A percentile compares a stretch with the other conserved stretches of the same genome.
Evolutionary conservation across 1,140 invertebrate genomes (phyloP).

Genomic region (Lepidurus couesii): DNA sequence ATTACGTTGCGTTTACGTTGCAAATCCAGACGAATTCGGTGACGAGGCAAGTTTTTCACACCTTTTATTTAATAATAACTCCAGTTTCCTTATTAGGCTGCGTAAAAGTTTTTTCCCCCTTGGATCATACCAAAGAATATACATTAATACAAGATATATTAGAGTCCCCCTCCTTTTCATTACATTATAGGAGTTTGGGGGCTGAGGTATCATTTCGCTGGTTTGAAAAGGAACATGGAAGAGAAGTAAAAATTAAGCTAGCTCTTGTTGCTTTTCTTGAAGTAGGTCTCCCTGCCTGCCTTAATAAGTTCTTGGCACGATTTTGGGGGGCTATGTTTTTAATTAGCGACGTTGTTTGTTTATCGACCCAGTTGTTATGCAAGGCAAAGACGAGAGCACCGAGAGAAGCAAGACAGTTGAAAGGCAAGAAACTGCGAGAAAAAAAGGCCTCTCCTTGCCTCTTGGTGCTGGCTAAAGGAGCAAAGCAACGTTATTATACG

Average conservation of each 20-base stretch:
- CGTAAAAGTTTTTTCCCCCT: neutral
- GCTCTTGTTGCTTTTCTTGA: neutral
- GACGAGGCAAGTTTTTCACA: neutral
- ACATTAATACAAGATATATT: no score
- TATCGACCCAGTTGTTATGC: constrained; percentile 19
- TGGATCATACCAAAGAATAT: no score
- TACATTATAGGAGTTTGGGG: neutral
- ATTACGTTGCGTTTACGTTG: no score
- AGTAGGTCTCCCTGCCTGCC: neutral
- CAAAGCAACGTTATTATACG: neutral
- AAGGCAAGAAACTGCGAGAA: neutral
- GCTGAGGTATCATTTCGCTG: neutral
- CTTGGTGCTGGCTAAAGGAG: neutral
- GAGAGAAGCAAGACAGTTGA: neutral
- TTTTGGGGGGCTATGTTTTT: neutral
- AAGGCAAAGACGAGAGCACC: neutral
- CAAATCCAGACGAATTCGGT: neutral
- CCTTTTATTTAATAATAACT: neutral
- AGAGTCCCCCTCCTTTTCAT: neutral
- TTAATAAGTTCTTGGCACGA: constrained; percentile 3
- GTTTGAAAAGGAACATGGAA: neutral
- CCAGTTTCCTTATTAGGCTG: neutral
- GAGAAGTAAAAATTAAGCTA: neutral
- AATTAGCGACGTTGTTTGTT: constrained; percentile 11
- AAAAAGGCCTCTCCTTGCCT: neutral